Base-by-base conservation (phyloP, 2,888 invertebrate genomes). In the Lasioglossum marginatum region DNA sequence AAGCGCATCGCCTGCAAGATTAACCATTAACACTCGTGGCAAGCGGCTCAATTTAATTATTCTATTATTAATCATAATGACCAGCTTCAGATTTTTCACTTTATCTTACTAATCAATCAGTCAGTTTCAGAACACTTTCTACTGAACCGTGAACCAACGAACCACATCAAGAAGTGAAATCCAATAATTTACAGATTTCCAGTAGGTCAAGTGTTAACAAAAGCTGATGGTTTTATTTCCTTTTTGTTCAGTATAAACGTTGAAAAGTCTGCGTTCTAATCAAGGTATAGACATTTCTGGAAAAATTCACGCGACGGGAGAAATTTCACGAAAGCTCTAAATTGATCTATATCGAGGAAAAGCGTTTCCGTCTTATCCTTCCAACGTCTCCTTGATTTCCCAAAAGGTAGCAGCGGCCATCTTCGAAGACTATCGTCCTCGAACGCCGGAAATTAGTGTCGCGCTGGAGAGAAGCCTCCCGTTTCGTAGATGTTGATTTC, bases 331-430 rank as follows among this genome's bases (percentile, higher is more conserved):
- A 31, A 66, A 14, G 23, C 19, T 31, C 66, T 23, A 66, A 23
- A 66, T 34, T 23, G 31, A 66, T 66, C 66, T 34, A 23, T 66
- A 66, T 66, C 66, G 8, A 23, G 66, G 34, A 34, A 34, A 66
- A 34, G 0, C 34, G 23, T 34, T 66, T 34, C 1, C 66, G 8
- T 66, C 66, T 34, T 34, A 23, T 66, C 66, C 34, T 34, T 66
- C 19, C 66, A 10, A 66, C 34, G 66, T 3, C 34, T 16, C 31
- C 31, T 76, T 81, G 45, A 71, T 60, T 77, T 77, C 71, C 70
- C 81, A 71, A 34, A 81, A 66, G 23, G 27, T 8, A 34, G 31
- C 68, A 10, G 66, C 31, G 66, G 66, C 66, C 66, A 66, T 66
- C 40, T 14, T 23, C 14, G 1, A 2, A n/a, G 16, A 40, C n/a